Evolutionary conservation across 2,113 vertebrate genomes (phyloP).

Genomic region (Noturus placidus): DNA sequence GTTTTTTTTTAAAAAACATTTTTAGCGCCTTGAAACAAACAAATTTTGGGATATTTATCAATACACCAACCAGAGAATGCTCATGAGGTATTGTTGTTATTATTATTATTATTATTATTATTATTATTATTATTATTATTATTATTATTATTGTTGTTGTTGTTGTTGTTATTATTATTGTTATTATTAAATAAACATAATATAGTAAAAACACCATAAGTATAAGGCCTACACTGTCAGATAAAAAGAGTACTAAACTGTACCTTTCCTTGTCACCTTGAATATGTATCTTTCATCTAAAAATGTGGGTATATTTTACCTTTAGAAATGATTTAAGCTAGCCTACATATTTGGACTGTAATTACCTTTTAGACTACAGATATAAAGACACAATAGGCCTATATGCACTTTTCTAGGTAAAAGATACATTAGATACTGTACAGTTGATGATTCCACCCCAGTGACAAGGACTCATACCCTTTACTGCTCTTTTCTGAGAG

Average conservation of each 20-base stretch:
- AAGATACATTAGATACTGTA: not conserved
- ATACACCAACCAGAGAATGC: not conserved
- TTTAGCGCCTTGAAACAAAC: not conserved
- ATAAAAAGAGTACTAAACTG: not conserved
- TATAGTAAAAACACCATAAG: not conserved
- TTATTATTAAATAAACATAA: not conserved
- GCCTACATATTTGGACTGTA: not conserved
- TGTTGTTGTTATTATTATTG: not conserved
- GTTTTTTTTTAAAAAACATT: not conserved
- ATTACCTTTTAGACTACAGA: not conserved
- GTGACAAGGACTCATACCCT: not conserved
- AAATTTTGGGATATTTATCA: not conserved
- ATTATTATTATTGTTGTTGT: too few species aligned
- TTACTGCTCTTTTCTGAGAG: not conserved
- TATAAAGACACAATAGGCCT: not conserved
- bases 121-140: not conserved
- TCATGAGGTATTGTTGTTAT: not conserved
- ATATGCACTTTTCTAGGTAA: not conserved
- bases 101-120: not conserved
- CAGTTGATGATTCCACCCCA: not conserved
- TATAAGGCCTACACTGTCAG: not conserved
- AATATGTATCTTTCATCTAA: not conserved
- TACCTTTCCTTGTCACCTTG: not conserved
- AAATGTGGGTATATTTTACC: not conserved
- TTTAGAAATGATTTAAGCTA: not conserved